Conservation (phyloP, 2,888 invertebrate species). For the Agrochola macilenta region DNA sequence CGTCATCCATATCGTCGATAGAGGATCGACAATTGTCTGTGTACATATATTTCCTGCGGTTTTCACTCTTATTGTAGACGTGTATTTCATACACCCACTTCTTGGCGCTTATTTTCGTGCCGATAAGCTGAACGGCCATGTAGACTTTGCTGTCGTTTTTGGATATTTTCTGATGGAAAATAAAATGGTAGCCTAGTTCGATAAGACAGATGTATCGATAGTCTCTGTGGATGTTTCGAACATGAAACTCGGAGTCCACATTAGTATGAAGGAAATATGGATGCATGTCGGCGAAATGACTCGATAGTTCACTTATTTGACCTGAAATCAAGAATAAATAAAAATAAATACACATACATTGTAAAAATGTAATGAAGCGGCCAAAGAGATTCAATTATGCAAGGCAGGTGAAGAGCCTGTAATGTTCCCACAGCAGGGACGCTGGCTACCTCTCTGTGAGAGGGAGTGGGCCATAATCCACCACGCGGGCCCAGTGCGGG, state of each 20-base stretch:
- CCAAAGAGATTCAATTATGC: background rate
- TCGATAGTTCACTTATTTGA: background rate
- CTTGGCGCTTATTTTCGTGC: conserved; percentile 11
- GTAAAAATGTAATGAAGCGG: background rate
- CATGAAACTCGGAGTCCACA: no score
- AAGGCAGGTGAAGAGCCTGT: background rate
- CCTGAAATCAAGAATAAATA: conserved; percentile 23
- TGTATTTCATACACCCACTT: conserved; percentile 21
- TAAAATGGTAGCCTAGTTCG: background rate
- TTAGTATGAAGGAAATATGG: background rate
- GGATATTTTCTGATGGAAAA: conserved; percentile 15
- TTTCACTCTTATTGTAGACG: conserved; percentile 13
- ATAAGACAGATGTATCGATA: background rate
- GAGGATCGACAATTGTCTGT: conserved; percentile 23
- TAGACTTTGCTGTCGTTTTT: background rate
- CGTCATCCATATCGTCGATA: conserved; percentile 18
- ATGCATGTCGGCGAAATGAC: conserved; percentile 11
- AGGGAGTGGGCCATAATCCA: background rate
- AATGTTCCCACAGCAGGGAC: background rate
- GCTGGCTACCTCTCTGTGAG: no score
- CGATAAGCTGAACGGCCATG: conserved; percentile 24
- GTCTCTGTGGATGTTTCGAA: background rate
- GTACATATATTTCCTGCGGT: conserved; percentile 2
- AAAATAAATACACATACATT: background rate
- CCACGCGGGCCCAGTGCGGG: background rate